phyloP scores from a whole-genome alignment of 2,888 invertebrate species.

The Agriopis leucophaearia region DNA sequence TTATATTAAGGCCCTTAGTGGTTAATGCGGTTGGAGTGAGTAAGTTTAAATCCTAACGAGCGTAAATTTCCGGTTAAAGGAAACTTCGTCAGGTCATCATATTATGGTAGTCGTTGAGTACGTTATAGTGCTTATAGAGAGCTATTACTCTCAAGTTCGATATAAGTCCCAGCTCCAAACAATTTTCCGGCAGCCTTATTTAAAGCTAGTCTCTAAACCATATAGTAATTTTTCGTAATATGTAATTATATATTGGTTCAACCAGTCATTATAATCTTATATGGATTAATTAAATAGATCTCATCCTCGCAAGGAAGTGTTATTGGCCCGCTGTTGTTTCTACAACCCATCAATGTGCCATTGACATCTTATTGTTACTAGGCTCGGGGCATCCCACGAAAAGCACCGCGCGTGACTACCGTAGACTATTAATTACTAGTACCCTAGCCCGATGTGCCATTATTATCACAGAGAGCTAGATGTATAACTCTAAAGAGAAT shows the following conservation, averaged over 20 bases:
- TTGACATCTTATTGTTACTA: conserved; percentile 19
- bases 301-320: background rate
- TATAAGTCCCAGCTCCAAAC: background rate
- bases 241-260: background rate
- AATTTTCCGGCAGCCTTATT: background rate
- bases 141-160: background rate
- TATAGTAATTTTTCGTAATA: background rate
- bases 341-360: conserved; percentile 18
- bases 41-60: no score
- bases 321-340: conserved; percentile 4
- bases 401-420: conserved; percentile 43
- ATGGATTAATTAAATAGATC: background rate
- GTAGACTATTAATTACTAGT: conserved; percentile 54
- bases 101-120: background rate
- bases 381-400: conserved; percentile 18
- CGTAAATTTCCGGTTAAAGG: no score
- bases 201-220: background rate
- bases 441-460: conserved; percentile 50
- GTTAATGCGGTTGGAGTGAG: no score
- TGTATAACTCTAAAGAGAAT: background rate
- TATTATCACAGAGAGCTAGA: background rate
- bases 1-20: no score
- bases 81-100: background rate
- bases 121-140: background rate
- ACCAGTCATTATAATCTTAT: background rate